Evolutionary conservation across 1,140 invertebrate species (phyloP), one percentile per base, ranked within the genome.

Genomic region (Lysiphlebus fabarum): DNA sequence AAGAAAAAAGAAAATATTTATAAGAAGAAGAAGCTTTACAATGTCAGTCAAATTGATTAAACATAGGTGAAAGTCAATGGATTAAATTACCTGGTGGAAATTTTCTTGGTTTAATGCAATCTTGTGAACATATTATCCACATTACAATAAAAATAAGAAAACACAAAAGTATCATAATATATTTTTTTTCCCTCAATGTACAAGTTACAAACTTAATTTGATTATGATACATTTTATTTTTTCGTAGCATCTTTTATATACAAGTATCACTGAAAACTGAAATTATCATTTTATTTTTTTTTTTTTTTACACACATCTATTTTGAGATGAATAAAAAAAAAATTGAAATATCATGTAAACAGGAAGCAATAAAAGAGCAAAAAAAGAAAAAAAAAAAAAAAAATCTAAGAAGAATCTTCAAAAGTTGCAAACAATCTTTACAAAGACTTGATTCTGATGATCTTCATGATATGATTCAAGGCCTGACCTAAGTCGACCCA

Each of bases 31-130:
- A 51, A 51, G 49, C 9, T 33, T 9, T 11, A 34, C 10, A 17
- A 26, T 53, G 9, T 14, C n/a, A 53, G 11, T 53, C 7, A 53
- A 14, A 10, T 17, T 17, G 17, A 38, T 26, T 47, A 2, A 26
- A 47, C 14, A 9, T n/a, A 47, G 17, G 17, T 26, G 17, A 26
- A 26, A 26, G 17, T 26, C 17, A 26, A 12, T 36, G 10, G 38
- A 50, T 38, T 63, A 60, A 71, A 63, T 56, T 61, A 75, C 74
- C 75, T 42, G 75, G 74, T 53, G 76, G 75, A 63, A 74, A 78
- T 48, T 71, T 65, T 9, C 42, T 58, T 7, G 75, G 75, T 37
- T 76, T 78, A 1, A 62, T 33, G 54, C 66, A 74, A 53, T 68
- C 66, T 14, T 56, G 63, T 41, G 67, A 56, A 34, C 64, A 73